phyloP scores from a whole-genome alignment of 2,113 vertebrate species.

The Verasper variegatus region DNA sequence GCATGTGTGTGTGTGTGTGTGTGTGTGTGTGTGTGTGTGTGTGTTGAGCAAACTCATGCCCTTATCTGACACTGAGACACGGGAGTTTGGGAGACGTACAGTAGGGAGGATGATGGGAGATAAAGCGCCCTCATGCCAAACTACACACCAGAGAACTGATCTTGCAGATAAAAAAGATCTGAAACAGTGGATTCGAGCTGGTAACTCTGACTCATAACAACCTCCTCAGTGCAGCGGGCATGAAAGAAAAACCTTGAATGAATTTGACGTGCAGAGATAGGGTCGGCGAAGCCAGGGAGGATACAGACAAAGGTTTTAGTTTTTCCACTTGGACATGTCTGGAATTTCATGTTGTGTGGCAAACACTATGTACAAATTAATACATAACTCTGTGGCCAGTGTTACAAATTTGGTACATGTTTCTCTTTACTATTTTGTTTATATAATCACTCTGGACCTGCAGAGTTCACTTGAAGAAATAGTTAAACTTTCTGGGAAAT shows the following conservation, averaged over 20 bases:
- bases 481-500: not conserved
- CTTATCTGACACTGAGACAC: slow-evolving; percentile 39
- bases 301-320: slow-evolving; percentile 36
- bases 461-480: not conserved
- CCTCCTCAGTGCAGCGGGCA: slow-evolving; percentile 40
- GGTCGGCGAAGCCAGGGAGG: slow-evolving; percentile 30
- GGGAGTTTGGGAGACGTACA: slow-evolving; percentile 24
- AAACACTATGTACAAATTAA: slow-evolving; percentile 16
- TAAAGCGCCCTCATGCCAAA: slow-evolving; percentile 72
- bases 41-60: slow-evolving; percentile 31
- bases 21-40: slow-evolving; percentile 16
- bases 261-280: slow-evolving; percentile 56
- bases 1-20: slow-evolving; percentile 12
- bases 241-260: slow-evolving; percentile 59
- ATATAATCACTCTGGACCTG: not conserved
- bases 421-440: not conserved
- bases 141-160: slow-evolving; percentile 72
- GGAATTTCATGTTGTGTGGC: slow-evolving; percentile 16
- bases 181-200: slow-evolving; percentile 52
- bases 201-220: slow-evolving; percentile 60
- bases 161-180: slow-evolving; percentile 71
- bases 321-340: slow-evolving; percentile 26
- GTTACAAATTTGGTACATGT: not conserved
- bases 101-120: slow-evolving; percentile 59
- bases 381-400: not conserved